A percentile compares a stretch with the other conserved stretches of the same genome.
These are phyloP conservation scores for Acanthosoma haemorrhoidale DNA, from an alignment of 2,888 invertebrate genomes.

Conservation along the genomic window DNA sequence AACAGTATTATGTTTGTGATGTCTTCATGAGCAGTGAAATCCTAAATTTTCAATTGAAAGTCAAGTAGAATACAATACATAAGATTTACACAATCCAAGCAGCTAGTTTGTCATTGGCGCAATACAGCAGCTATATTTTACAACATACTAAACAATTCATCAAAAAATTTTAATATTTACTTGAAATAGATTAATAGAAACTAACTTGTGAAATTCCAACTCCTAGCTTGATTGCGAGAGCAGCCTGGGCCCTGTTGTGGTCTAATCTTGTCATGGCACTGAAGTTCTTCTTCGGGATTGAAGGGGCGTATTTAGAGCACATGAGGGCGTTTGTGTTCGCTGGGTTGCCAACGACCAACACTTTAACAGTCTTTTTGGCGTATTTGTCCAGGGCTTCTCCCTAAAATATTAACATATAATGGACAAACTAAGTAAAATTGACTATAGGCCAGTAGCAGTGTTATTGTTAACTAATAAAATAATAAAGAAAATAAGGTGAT, in stretches of 20 bases:
- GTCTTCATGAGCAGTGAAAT: too few relatives aligned
- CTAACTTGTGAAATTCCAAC: constrained; percentile 63
- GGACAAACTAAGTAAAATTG: too few relatives aligned
- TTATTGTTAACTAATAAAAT: too few relatives aligned
- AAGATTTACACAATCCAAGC: too few relatives aligned
- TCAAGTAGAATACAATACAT: too few relatives aligned
- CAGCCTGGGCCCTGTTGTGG: constrained; percentile 93
- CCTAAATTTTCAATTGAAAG: too few relatives aligned
- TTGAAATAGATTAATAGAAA: background rate
- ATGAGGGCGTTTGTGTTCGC: constrained; percentile 98
- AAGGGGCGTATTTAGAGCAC: constrained; percentile 90
- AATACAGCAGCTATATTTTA: too few relatives aligned
- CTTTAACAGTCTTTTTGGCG: constrained; percentile 89
- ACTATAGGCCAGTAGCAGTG: too few relatives aligned
- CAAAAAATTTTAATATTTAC: background rate
- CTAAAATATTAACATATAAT: constrained; percentile 42
- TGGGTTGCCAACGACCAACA: constrained; percentile 96
- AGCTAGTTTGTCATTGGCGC: too few relatives aligned
- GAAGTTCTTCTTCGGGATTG: constrained; percentile 93
- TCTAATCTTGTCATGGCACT: constrained; percentile 97
- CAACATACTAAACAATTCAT: background rate
- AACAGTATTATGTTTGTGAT: too few relatives aligned
- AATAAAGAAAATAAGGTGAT: too few relatives aligned
- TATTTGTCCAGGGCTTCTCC: constrained; percentile 87
- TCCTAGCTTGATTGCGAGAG: constrained; percentile 60